phyloP scores from a whole-genome alignment of 1,140 invertebrate genomes.

The Drosophila neocordata region DNA sequence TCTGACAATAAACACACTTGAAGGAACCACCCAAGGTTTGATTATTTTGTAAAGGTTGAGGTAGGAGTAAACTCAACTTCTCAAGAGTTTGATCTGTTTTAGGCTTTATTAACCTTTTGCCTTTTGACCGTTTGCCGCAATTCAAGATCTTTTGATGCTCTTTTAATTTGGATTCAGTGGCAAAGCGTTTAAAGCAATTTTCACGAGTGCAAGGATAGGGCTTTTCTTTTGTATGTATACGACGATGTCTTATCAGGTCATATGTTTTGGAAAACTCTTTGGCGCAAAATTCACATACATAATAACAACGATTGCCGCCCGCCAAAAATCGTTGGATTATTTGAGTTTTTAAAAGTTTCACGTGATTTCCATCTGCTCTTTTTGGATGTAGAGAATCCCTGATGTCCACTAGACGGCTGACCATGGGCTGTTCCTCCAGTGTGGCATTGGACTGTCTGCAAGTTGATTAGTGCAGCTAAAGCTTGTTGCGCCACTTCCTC shows the following conservation, averaged over 20 bases:
- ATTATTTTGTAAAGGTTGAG: not conserved
- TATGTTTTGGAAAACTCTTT: constrained; percentile 50
- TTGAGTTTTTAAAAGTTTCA: constrained; percentile 11
- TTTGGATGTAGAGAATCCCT: constrained; percentile 20
- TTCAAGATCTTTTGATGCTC: constrained; percentile 26
- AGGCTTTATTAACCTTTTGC: not conserved
- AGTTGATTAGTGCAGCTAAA: constrained; percentile 22
- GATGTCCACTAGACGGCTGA: constrained; percentile 14
- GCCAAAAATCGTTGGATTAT: not conserved
- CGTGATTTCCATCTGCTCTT: not conserved
- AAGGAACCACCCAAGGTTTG: not conserved
- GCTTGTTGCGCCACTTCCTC: constrained; percentile 30
- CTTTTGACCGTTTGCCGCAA: not conserved
- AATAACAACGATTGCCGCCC: constrained; percentile 16
- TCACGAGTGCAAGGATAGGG: constrained; percentile 26
- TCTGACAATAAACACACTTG: constrained; percentile 34
- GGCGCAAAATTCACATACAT: constrained; percentile 53
- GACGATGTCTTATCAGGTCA: constrained; percentile 46
- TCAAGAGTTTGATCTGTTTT: not conserved
- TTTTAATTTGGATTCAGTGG: constrained; percentile 19
- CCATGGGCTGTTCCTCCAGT: constrained; percentile 21
- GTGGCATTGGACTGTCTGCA: constrained; percentile 19
- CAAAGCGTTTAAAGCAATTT: constrained; percentile 17
- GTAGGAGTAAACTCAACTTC: not conserved
- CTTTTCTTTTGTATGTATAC: constrained; percentile 38